Conservation (phyloP, 2,888 invertebrate genomes). For the Drosophila borborema region DNA sequence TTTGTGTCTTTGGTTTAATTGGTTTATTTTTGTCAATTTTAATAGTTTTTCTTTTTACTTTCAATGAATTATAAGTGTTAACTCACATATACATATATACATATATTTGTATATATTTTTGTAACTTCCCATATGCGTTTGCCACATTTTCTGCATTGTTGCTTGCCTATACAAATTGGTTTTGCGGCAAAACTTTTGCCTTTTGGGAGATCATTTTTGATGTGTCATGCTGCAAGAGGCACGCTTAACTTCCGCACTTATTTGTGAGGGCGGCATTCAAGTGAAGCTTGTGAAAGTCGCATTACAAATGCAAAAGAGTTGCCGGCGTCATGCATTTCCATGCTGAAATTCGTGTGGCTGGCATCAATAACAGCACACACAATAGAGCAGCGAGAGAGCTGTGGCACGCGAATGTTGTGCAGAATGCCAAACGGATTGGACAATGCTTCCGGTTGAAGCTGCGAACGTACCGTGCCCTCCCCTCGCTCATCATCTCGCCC, state of each 20-base stretch:
- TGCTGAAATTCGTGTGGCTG: constrained; percentile 38
- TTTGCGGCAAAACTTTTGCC: no score
- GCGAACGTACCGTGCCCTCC: background rate
- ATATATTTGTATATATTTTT: background rate
- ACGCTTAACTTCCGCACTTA: constrained; percentile 43
- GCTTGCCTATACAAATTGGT: constrained; percentile 3
- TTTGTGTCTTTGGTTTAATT: no score
- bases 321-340: constrained; percentile 51
- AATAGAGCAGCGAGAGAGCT: constrained; percentile 42
- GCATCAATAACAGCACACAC: constrained; percentile 45
- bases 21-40: no score
- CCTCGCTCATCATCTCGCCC: constrained; percentile 14
- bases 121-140: constrained; percentile 6
- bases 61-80: no score
- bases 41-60: no score
- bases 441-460: constrained; percentile 58
- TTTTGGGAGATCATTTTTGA: constrained; percentile 30
- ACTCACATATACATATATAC: background rate
- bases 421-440: constrained; percentile 57
- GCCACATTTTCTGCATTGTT: constrained; percentile 2
- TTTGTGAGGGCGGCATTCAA: constrained; percentile 14
- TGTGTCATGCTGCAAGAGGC: constrained; percentile 39
- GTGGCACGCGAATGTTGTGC: constrained; percentile 54
- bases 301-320: constrained; percentile 71
- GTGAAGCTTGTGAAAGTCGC: constrained; percentile 43